Conservation (phyloP, 2,888 invertebrate species). For the Drosophila prolongata region DNA sequence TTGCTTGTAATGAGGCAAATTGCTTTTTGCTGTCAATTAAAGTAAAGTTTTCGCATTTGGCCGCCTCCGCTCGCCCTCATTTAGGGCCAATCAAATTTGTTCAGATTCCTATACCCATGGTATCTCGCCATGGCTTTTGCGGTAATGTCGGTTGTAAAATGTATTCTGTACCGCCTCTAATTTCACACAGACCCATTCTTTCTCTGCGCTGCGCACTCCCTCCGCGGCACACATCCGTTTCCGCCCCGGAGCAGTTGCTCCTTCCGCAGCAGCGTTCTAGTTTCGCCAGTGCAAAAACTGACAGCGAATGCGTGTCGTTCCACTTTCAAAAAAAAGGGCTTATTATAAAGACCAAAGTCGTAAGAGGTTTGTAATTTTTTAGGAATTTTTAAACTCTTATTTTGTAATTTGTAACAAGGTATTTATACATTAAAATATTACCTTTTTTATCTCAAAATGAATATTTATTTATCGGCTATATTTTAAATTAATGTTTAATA, state of each 20-base stretch:
- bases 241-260: conserved; percentile 53
- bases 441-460: no score
- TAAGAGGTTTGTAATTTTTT: no score
- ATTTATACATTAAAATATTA: no score
- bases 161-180: conserved; percentile 39
- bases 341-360: no score
- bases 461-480: no score
- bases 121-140: conserved; percentile 46
- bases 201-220: conserved; percentile 1
- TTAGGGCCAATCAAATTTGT: conserved; percentile 67
- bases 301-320: conserved; percentile 38
- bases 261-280: conserved; percentile 53
- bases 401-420: no score
- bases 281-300: conserved; percentile 52
- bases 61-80: conserved; percentile 44
- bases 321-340: conserved; percentile 1
- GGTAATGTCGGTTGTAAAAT: conserved; percentile 58
- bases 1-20: conserved; percentile 76
- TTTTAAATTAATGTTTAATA: no score
- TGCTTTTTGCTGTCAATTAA: conserved; percentile 80
- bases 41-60: conserved; percentile 74
- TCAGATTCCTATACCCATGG: conserved; percentile 14
- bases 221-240: conserved; percentile 57
- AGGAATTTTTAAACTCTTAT: no score
- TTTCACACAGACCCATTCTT: conserved; percentile 30